A percentile compares a stretch with the other conserved stretches of the same genome.
Conservation (phyloP, 2,113 vertebrate genomes). For the Sphyrna mokarran region DNA sequence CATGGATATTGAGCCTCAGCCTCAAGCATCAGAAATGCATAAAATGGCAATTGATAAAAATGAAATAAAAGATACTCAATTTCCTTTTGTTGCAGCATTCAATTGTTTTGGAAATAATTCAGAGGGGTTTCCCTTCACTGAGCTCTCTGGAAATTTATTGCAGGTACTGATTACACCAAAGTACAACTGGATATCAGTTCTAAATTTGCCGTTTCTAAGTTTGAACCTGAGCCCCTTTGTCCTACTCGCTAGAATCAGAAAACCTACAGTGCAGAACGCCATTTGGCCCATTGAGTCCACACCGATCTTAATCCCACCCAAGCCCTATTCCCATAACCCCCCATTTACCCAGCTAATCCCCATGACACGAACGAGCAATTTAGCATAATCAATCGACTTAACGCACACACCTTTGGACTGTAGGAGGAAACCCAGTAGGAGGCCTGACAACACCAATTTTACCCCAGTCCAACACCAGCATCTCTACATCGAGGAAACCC, state of each 20-base stretch:
- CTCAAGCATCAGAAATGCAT: neutral
- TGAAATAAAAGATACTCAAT: neutral
- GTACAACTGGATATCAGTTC: neutral
- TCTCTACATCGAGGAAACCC: no score
- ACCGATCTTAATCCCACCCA: no score
- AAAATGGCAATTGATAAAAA: neutral
- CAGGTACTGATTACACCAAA: neutral
- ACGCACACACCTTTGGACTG: no score
- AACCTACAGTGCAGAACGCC: no score
- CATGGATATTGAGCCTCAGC: neutral
- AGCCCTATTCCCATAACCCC: no score
- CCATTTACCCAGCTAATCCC: no score
- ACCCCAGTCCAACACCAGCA: no score
- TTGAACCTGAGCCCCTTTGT: neutral
- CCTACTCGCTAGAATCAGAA: neutral
- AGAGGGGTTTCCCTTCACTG: neutral
- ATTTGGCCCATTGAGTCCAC: no score
- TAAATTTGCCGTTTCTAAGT: neutral
- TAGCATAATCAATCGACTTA: no score
- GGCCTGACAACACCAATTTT: no score
- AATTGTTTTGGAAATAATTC: neutral
- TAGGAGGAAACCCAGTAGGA: no score
- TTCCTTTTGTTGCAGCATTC: neutral
- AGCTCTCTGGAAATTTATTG: neutral
- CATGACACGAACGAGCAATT: no score